Conservation (phyloP, 1,140 invertebrate species). For the Sarcophaga peregrina region DNA sequence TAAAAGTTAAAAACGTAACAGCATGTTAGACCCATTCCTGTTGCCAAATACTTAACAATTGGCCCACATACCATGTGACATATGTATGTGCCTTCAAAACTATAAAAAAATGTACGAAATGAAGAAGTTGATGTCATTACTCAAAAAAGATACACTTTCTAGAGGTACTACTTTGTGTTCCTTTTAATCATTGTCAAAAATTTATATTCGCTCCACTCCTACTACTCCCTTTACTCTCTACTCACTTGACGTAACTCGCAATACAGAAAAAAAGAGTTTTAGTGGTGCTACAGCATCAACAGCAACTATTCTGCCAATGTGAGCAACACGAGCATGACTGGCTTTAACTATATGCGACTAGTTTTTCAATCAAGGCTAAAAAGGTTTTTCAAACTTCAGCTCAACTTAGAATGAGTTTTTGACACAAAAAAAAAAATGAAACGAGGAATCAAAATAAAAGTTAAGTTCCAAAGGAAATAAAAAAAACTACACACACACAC, state of each 20-base stretch:
- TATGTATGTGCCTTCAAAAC: too few relatives aligned
- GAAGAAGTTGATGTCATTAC: too few relatives aligned
- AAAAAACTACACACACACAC: neutral
- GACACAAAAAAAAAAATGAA: neutral
- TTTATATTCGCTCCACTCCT: conserved; percentile 37
- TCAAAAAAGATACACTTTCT: neutral
- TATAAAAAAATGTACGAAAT: too few relatives aligned
- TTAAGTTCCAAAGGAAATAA: neutral
- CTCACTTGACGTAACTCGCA: too few relatives aligned
- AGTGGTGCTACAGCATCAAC: neutral
- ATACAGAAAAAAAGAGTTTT: neutral
- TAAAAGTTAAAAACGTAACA: too few relatives aligned
- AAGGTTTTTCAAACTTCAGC: neutral
- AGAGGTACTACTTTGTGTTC: conserved; percentile 47
- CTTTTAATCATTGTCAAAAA: conserved; percentile 65
- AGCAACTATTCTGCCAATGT: neutral
- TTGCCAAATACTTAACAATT: too few relatives aligned
- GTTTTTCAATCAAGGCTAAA: neutral
- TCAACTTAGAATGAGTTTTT: neutral
- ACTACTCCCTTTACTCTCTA: too few relatives aligned
- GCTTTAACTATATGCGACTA: neutral
- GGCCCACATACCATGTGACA: too few relatives aligned
- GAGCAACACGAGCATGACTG: neutral
- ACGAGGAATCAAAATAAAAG: neutral
- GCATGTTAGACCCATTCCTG: too few relatives aligned